Conservation (phyloP, 1,140 invertebrate species). For the Penaeus indicus region DNA sequence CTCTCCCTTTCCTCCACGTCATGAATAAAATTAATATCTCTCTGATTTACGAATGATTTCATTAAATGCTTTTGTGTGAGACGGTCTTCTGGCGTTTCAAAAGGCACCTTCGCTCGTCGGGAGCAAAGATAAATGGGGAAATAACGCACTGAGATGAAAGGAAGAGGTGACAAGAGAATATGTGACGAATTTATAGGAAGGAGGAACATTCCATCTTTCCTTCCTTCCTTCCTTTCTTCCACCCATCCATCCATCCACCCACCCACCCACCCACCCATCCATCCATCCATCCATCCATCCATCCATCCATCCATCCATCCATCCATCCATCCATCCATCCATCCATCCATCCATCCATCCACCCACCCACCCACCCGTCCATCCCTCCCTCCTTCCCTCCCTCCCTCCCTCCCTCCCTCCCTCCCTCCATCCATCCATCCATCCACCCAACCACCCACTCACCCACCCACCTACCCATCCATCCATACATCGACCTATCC, state of each 20-base stretch:
- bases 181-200: no score
- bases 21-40: no score
- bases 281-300: background rate
- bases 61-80: no score
- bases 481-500: background rate
- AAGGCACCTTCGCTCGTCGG: no score
- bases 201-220: background rate
- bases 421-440: background rate
- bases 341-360: no score
- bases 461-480: background rate
- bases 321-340: no score
- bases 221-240: background rate
- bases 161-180: no score
- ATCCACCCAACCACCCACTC: background rate
- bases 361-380: background rate
- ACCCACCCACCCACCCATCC: background rate
- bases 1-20: background rate
- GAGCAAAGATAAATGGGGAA: no score
- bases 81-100: no score
- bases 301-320: no score
- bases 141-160: no score
- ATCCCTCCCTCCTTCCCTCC: background rate
- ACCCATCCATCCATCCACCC: background rate
- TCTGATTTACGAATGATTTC: no score
- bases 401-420: conserved; percentile 16